Base-by-base conservation (phyloP, 2,888 invertebrate species). In the Drosophila kanekoi region DNA sequence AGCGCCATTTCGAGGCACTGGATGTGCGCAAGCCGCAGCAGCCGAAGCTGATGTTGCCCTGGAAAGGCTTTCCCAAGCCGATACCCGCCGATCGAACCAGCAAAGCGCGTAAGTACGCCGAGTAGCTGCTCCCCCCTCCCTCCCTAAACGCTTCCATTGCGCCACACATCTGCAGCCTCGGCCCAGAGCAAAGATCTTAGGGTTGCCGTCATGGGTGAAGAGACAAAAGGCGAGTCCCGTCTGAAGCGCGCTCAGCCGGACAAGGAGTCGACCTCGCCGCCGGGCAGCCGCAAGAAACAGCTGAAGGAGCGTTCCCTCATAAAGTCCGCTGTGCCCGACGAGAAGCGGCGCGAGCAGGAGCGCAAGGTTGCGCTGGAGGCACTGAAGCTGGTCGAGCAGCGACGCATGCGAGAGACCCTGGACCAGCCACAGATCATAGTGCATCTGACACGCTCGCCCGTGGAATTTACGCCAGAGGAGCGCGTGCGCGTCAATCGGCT, bases 21-120 rank as follows among this genome's bases (percentile, higher is more conserved):
- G 64, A 48, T 2, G 52, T 28, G 4, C 41, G 32, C 5, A 66
- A 72, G 8, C 11, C 16, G 2, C 49, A 32, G 16, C 32, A 76
- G 16, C 45, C 61, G 0, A 66, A 64, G 13, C 23, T 83, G 0
- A 11, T 70, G n/a, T 45, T 87, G 49, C 83, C 87, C 3, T 85
- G 90, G 90, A 83, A 75, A 11, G 90, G 89, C 3, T 85, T 85
- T 20, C 89, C 89, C 9, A 89, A 70, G 10, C 52, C 66, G 6
- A 44, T 65, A n/a, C 56, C 63, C 2, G 0, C 14, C 0, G 73
- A 77, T 1, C 65, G 45, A 1, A 11, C 10, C 3, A 6, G 10
- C 47, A 63, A 59, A 20, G 1, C 56, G 14, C 4, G 79, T 75
- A 49, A 64, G 81, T 60, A 51, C 11, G 2, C 3, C n/a, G 10